Percentiles rank a stretch among this genome's conserved stretches.
phyloP scores from a whole-genome alignment of 1,140 invertebrate species.

The Plectrocnemia conspersa region DNA sequence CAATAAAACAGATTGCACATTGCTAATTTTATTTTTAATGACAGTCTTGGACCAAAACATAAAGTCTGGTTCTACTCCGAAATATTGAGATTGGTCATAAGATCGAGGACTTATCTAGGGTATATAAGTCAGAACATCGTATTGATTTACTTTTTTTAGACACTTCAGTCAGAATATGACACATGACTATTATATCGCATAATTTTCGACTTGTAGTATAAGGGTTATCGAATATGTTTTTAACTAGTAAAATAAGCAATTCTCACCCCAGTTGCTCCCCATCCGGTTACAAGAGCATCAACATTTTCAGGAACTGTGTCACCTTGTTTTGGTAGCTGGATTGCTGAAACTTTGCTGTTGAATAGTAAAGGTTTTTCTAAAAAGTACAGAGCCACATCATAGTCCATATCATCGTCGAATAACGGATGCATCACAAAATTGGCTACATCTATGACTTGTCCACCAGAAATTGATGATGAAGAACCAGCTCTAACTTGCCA shows the following conservation, averaged over 20 bases:
- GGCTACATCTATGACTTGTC: constrained; percentile 38
- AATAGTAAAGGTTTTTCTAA: constrained; percentile 35
- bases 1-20: too few species aligned
- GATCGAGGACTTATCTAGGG: too few species aligned
- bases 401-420: constrained; percentile 37
- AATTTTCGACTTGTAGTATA: too few species aligned
- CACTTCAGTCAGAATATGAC: too few species aligned
- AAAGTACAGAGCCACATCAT: constrained; percentile 42
- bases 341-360: constrained; percentile 18
- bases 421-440: constrained; percentile 37
- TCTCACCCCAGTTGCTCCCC: background rate
- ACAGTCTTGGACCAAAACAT: too few species aligned
- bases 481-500: constrained; percentile 40
- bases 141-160: too few species aligned
- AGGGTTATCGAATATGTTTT: too few species aligned
- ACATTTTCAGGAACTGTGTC: background rate
- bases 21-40: too few species aligned
- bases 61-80: too few species aligned
- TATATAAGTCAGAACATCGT: too few species aligned
- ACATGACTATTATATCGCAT: too few species aligned
- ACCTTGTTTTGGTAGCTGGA: background rate
- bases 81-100: too few species aligned
- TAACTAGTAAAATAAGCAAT: background rate
- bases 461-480: constrained; percentile 37
- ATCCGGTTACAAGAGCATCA: background rate